These are phyloP conservation scores for Stigmatopora argus DNA, from an alignment of 2,113 vertebrate species.

Conservation along the genomic window DNA sequence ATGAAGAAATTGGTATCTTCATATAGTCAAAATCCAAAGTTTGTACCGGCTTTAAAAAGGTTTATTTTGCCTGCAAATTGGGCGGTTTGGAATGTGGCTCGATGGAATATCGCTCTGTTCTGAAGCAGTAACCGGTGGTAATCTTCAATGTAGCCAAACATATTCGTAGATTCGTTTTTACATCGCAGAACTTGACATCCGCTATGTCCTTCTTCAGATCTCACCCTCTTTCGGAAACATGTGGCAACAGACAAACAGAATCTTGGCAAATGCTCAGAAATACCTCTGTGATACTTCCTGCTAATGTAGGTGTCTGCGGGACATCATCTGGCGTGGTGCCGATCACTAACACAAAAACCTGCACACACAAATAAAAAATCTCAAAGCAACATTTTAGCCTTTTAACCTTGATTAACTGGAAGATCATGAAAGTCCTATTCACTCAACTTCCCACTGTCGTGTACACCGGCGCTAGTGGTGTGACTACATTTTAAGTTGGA, in stretches of 20 bases:
- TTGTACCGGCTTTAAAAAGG: too few relatives aligned
- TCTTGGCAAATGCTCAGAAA: neutral
- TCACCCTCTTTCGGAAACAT: neutral
- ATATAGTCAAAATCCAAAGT: too few relatives aligned
- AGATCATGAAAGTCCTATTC: constrained; percentile 3
- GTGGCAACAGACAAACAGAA: constrained; percentile 3
- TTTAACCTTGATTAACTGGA: neutral
- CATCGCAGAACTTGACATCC: neutral
- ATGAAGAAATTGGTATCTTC: too few relatives aligned
- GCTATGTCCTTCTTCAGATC: neutral
- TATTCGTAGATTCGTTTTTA: too few relatives aligned
- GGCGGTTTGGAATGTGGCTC: too few relatives aligned
- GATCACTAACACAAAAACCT: neutral
- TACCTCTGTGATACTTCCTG: constrained; percentile 5
- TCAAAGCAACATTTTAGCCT: neutral
- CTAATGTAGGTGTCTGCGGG: neutral
- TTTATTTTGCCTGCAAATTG: too few relatives aligned
- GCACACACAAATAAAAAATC: neutral
- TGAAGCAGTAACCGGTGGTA: too few relatives aligned
- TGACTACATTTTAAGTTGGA: constrained; percentile 40
- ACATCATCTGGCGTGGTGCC: neutral
- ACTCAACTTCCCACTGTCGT: neutral
- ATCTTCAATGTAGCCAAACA: too few relatives aligned
- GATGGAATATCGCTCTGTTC: too few relatives aligned
- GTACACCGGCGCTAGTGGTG: constrained; percentile 29